Evolutionary conservation across 2,888 invertebrate genomes (phyloP), one percentile per base, ranked within the genome.

Genomic region (Tinea trinotella): DNA sequence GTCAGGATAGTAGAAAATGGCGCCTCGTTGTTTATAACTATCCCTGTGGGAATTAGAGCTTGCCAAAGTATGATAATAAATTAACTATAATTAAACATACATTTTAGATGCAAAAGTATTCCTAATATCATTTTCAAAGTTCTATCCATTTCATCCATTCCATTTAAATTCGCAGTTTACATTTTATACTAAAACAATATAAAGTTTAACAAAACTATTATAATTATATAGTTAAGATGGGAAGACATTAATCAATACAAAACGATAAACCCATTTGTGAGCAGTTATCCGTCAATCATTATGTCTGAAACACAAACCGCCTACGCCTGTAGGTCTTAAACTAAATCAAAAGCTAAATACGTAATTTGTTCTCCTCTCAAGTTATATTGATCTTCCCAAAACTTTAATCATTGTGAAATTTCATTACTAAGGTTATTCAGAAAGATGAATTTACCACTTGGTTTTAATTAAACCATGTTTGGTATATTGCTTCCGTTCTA

Each of bases 271-370:
- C 30, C 30, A 7, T 30, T 30, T 30, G 30, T 30, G 30, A 30
- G 30, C 7, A 30, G 30, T 30, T 30, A 30, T 30, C 30, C 30
- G 30, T 30, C 30, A 30, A 30, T 30, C 30, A 30, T 30, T 30
- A 30, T 30, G 30, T 30, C 30, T 2, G 7, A 30, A 30, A 30
- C 30, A 30, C 30, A 30, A 30, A n/a, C 48, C 48, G 48, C 48
- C 19, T 18, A 48, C 22, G n/a, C n/a, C 48, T 7, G 48, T 20
- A 48, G 22, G 24, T 30, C 18, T 22, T 24, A 24, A 50, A 50
- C 22, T 30, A 20, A 50, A 30, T 30, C 24, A 30, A 50, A 50
- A 50, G 22, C 24, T 50, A 50, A 50, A 50, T 50, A 24, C 50
- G 15, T 19, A 20, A 46, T 46, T 46, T 10, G 46, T 46, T 46